Evolutionary conservation across 1,140 invertebrate species (phyloP), one percentile per base, ranked within the genome.

Genomic region (Drosophila rufa): DNA sequence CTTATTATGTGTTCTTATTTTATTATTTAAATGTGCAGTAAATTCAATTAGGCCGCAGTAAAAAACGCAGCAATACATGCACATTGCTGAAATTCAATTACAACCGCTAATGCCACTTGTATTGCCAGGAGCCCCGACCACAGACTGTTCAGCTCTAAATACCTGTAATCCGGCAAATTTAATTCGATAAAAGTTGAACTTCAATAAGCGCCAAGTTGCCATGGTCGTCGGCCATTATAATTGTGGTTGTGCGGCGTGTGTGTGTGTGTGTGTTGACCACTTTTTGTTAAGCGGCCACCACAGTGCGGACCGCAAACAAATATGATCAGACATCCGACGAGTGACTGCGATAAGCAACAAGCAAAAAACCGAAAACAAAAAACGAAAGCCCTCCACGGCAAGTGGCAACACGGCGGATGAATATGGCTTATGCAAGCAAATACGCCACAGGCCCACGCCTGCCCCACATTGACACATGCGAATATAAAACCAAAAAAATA

Each of bases 151-250:
- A 73, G 69, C 78, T 79, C 84, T 89, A 89, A 89, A 89, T 89
- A 89, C 85, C 85, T 90, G 84, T 89, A 89, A 89, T 89, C 84
- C 84, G 66, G 78, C 56, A 89, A 89, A 89, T 89, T 89, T 89
- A 84, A 89, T 89, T 89, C 90, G 78, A 89, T 90, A 90, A 89
- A 89, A 79, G 84, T 83, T 84, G 80, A 87, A 89, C 78, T 89
- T 84, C 77, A 80, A 89, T 83, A 83, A 83, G 67, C 77, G 75
- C 60, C 80, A 85, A 84, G 82, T 68, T 66, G 55, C 64, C 56
- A 73, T 59, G 53, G 69, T 36, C 46, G 22, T 47, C 19, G 62
- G 64, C 84, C 80, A 87, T 89, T 87, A 89, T 87, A 84, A 79
- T 84, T 83, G 84, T 75, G 84, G 83, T 61, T 15, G 14, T 47